Conservation (phyloP, 2,797 vertebrate genomes). For the Brachyrhaphis roseni region DNA sequence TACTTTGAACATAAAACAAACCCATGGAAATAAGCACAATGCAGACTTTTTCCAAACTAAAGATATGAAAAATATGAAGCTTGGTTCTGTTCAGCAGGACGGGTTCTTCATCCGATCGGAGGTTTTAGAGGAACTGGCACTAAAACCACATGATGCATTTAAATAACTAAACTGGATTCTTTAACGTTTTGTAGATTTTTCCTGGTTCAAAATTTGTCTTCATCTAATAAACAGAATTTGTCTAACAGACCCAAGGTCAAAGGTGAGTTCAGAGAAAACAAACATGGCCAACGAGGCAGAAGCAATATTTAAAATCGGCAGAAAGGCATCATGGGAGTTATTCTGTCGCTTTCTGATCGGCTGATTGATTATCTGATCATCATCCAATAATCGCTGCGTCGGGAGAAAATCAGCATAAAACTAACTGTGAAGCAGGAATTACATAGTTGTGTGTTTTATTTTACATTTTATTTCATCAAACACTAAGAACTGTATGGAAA, state of each 20-base stretch:
- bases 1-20: constrained; percentile 29
- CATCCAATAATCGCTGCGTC: too few relatives aligned
- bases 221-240: background rate
- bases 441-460: too few relatives aligned
- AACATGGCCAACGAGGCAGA: too few relatives aligned
- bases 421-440: too few relatives aligned
- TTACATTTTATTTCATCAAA: background rate
- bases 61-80: constrained; percentile 33
- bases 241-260: background rate
- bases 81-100: constrained; percentile 6
- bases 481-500: background rate
- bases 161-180: constrained; percentile 24
- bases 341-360: too few relatives aligned
- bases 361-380: too few relatives aligned
- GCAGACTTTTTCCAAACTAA: constrained; percentile 35
- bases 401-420: too few relatives aligned
- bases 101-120: constrained; percentile 28
- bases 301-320: too few relatives aligned
- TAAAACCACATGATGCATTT: constrained; percentile 2
- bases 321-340: too few relatives aligned
- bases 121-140: constrained; percentile 39
- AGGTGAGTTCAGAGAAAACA: background rate
- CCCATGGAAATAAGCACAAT: constrained; percentile 32
- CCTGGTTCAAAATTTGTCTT: background rate
- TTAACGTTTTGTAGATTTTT: background rate